These are phyloP conservation scores for Arrhopalites spinosus DNA, from an alignment of 2,888 invertebrate species.

Conservation along the genomic window DNA sequence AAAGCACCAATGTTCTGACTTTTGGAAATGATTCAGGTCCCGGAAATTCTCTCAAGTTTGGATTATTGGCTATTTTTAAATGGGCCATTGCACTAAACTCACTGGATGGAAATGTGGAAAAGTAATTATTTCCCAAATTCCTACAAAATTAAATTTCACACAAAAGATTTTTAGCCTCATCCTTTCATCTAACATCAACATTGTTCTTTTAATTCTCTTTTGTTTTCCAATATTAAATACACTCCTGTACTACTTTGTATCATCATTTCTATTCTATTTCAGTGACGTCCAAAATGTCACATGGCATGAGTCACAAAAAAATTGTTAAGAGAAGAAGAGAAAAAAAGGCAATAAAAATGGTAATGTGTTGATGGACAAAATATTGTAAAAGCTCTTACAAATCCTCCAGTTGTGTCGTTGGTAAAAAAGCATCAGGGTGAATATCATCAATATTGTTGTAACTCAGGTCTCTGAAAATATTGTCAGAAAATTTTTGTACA, in stretches of 20 bases:
- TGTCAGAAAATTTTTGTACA: not conserved
- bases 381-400: constrained; percentile 69
- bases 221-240: too few species aligned
- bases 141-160: constrained; percentile 62
- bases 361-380: constrained; percentile 17
- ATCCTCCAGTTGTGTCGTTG: constrained; percentile 79
- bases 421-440: constrained; percentile 81
- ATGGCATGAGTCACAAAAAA: too few species aligned
- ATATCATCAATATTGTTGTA: constrained; percentile 82
- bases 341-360: constrained; percentile 28
- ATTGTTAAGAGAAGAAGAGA: not conserved
- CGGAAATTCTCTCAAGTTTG: constrained; percentile 83
- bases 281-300: too few species aligned
- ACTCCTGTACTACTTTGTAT: too few species aligned
- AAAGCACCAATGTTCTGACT: constrained; percentile 69
- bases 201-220: too few species aligned
- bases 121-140: constrained; percentile 88
- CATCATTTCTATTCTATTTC: too few species aligned
- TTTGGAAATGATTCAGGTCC: constrained; percentile 80
- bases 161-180: too few species aligned
- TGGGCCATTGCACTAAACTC: constrained; percentile 81
- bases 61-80: constrained; percentile 91
- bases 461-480: constrained; percentile 77
- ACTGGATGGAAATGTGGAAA: constrained; percentile 78
- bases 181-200: too few species aligned